Percentiles rank a stretch among this genome's conserved stretches.
These are phyloP conservation scores for Ascaphus truei DNA, from an alignment of 2,113 vertebrate genomes.

Conservation along the genomic window DNA sequence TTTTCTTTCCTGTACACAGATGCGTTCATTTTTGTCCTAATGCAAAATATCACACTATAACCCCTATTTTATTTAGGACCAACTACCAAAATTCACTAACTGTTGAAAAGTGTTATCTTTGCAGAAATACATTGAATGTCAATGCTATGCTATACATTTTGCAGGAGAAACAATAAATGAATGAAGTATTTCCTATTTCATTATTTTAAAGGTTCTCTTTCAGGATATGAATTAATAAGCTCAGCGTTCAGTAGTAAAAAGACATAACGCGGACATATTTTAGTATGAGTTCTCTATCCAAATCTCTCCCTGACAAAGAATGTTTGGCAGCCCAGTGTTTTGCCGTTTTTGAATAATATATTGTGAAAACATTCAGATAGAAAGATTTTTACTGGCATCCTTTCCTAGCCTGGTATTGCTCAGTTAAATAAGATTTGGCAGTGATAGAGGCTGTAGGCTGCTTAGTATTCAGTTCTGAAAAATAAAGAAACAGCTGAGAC, in stretches of 20 bases:
- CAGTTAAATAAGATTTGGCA: conserved; percentile 43
- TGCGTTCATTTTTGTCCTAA: background rate
- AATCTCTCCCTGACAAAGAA: conserved; percentile 57
- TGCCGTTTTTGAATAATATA: conserved; percentile 46
- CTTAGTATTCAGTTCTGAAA: conserved; percentile 40
- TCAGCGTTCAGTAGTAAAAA: conserved; percentile 41
- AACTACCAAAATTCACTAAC: background rate
- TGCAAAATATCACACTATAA: conserved; percentile 1
- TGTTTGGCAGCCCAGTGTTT: conserved; percentile 53
- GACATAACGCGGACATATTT: conserved; percentile 40
- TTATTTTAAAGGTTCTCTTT: conserved; percentile 2
- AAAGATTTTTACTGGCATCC: conserved; percentile 42
- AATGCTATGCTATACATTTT: conserved; percentile 1
- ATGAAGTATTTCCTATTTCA: conserved; percentile 1
- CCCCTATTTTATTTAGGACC: background rate
- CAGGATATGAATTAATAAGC: conserved; percentile 41
- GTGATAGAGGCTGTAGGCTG: conserved; percentile 34
- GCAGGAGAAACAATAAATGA: background rate
- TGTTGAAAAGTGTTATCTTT: background rate
- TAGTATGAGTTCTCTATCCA: conserved; percentile 41
- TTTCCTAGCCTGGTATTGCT: conserved; percentile 37
- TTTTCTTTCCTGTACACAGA: background rate
- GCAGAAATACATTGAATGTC: background rate
- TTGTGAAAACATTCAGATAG: conserved; percentile 47
- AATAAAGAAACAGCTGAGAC: conserved; percentile 36